A percentile compares a stretch with the other conserved stretches of the same genome.
Conservation (phyloP, 2,113 vertebrate species). For the Corythornis cristatus region DNA sequence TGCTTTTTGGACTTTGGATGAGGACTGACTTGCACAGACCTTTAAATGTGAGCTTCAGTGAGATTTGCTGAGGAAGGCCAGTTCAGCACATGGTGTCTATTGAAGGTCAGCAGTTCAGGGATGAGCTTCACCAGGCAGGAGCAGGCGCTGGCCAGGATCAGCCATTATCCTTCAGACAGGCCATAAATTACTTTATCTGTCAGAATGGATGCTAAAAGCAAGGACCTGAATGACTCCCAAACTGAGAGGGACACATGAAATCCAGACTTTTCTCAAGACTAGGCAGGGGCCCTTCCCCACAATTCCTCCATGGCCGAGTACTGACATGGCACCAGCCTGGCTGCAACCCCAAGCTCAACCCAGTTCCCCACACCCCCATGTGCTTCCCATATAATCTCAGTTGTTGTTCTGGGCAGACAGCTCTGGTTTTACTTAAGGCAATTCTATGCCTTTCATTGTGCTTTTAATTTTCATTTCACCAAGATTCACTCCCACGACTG, state of each 20-base stretch:
- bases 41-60: not conserved
- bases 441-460: conserved; percentile 16
- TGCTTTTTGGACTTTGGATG: not conserved
- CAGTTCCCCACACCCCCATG: not conserved
- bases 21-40: not conserved
- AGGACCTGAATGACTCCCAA: not conserved
- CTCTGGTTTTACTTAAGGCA: conserved; percentile 28
- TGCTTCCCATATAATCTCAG: not conserved
- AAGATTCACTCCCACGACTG: not conserved
- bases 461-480: conserved; percentile 35
- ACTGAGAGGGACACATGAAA: not conserved
- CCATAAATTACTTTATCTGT: not conserved
- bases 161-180: not conserved
- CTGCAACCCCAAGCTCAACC: not conserved
- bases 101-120: not conserved
- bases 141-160: not conserved
- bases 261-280: not conserved
- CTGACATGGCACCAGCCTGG: not conserved
- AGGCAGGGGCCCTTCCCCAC: no score
- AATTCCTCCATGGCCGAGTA: fast-evolving
- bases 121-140: not conserved
- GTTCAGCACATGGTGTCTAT: not conserved
- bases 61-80: not conserved
- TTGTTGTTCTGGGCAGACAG: not conserved
- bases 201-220: not conserved